These are phyloP conservation scores for Drosophila aldrichi DNA, from an alignment of 2,888 invertebrate species.

Conservation along the genomic window DNA sequence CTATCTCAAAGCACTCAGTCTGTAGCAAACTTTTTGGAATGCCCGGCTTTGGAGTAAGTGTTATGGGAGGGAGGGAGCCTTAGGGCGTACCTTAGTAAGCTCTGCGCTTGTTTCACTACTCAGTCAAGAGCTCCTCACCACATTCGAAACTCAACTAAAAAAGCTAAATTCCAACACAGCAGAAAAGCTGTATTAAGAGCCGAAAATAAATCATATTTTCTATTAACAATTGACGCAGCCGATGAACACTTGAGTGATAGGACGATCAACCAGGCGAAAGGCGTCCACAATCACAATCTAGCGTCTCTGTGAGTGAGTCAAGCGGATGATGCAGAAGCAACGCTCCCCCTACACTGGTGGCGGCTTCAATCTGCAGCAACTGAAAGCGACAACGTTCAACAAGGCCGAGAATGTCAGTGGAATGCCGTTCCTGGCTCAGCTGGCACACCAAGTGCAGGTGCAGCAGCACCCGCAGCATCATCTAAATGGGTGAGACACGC, in stretches of 20 bases:
- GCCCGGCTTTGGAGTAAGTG: neutral
- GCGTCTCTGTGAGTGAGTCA: neutral
- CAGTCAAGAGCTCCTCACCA: conserved; percentile 2
- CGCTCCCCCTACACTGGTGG: conserved; percentile 61
- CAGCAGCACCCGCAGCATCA: conserved; percentile 24
- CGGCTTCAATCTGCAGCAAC: conserved; percentile 39
- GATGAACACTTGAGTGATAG: neutral
- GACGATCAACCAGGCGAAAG: neutral
- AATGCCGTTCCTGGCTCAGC: conserved; percentile 49
- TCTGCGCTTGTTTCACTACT: neutral
- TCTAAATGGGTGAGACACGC: conserved; percentile 7
- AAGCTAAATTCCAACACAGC: conserved; percentile 50
- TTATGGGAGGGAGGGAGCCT: neutral
- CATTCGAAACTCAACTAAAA: conserved; percentile 20
- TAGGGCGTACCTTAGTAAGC: neutral
- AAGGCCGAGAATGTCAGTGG: conserved; percentile 28
- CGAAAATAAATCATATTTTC: conserved; percentile 18
- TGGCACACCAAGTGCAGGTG: conserved; percentile 30
- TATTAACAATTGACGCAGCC: neutral
- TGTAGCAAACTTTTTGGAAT: neutral
- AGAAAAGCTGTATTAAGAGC: conserved; percentile 20
- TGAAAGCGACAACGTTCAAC: conserved; percentile 22
- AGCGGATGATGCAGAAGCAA: conserved; percentile 58
- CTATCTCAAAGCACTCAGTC: neutral
- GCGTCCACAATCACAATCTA: neutral